Percentiles rank a stretch among this genome's conserved stretches.
Evolutionary conservation across 2,888 invertebrate genomes (phyloP).

Genomic region (Scrobipalpa atriplicella): DNA sequence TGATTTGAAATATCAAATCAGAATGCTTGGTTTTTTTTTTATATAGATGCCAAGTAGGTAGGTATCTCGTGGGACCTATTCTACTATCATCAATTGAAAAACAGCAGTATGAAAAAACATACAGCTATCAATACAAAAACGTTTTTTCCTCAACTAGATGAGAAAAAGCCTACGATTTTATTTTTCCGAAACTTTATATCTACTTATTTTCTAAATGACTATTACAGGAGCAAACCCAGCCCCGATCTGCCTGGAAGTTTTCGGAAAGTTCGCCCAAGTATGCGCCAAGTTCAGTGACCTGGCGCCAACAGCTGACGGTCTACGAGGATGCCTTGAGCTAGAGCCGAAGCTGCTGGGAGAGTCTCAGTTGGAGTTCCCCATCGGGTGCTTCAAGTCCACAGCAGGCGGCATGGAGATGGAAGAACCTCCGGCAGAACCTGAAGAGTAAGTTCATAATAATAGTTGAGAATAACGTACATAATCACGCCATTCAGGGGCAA

Average conservation of each 20-base stretch:
- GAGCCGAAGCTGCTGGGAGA: constrained; percentile 86
- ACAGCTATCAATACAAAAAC: too few species aligned
- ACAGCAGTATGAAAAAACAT: too few species aligned
- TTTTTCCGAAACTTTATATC: too few species aligned
- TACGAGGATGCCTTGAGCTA: constrained; percentile 86
- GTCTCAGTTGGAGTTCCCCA: constrained; percentile 72
- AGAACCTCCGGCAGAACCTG: constrained; percentile 64
- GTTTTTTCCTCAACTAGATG: too few species aligned
- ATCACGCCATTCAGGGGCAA: too few species aligned
- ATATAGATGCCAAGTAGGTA: too few species aligned
- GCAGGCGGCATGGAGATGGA: constrained; percentile 82
- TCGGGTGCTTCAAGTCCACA: constrained; percentile 83
- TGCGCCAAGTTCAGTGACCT: constrained; percentile 87
- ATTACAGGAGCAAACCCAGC: constrained; percentile 81
- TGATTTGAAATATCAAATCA: too few species aligned
- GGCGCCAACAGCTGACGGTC: constrained; percentile 82
- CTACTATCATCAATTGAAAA: too few species aligned
- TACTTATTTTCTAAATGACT: neutral
- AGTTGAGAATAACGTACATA: constrained; percentile 27
- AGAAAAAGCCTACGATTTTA: too few species aligned
- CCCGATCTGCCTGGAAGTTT: constrained; percentile 86
- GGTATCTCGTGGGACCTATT: too few species aligned
- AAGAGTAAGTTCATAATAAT: constrained; percentile 61
- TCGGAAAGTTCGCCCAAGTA: constrained; percentile 87
- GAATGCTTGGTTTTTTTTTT: too few species aligned